Percentiles rank a stretch among this genome's conserved stretches.
These are phyloP conservation scores for Hirudinaria manillensis DNA, from an alignment of 2,888 invertebrate species.

Conservation along the genomic window DNA sequence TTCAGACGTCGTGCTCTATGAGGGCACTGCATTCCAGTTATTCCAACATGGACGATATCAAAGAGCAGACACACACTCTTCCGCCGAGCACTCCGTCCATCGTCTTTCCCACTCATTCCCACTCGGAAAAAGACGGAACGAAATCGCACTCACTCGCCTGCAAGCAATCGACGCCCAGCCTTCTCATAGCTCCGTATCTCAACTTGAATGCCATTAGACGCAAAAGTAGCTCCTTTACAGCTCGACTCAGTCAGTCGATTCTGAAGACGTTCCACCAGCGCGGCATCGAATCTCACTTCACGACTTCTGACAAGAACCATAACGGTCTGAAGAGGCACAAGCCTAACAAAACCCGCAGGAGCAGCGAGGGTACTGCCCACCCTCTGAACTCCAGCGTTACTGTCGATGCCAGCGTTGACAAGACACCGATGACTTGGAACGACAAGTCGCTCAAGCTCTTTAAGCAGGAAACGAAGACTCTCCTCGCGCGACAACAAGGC, in stretches of 20 bases:
- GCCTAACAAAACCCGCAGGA: slow-evolving; percentile 5
- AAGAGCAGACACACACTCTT: too few species aligned
- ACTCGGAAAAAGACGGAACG: neutral
- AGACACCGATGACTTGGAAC: neutral
- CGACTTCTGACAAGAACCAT: neutral
- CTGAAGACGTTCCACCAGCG: neutral
- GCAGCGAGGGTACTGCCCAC: slow-evolving; percentile 3
- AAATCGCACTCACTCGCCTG: neutral
- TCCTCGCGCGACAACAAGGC: neutral
- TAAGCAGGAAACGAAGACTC: neutral
- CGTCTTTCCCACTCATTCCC: neutral
- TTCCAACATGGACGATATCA: too few species aligned
- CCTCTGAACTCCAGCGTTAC: neutral
- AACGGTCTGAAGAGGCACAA: neutral
- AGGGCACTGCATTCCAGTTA: too few species aligned
- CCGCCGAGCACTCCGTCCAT: too few species aligned
- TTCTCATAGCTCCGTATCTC: too few species aligned
- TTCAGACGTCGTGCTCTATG: too few species aligned
- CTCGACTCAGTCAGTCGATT: neutral
- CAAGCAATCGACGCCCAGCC: too few species aligned
- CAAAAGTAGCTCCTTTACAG: slow-evolving; percentile 26
- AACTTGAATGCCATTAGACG: slow-evolving; percentile 8
- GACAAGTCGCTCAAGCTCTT: neutral
- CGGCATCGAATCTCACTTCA: neutral
- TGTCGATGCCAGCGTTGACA: neutral